These are phyloP conservation scores for Anguilla pacifica DNA, from an alignment of 2,797 vertebrate species.

Conservation along the genomic window DNA sequence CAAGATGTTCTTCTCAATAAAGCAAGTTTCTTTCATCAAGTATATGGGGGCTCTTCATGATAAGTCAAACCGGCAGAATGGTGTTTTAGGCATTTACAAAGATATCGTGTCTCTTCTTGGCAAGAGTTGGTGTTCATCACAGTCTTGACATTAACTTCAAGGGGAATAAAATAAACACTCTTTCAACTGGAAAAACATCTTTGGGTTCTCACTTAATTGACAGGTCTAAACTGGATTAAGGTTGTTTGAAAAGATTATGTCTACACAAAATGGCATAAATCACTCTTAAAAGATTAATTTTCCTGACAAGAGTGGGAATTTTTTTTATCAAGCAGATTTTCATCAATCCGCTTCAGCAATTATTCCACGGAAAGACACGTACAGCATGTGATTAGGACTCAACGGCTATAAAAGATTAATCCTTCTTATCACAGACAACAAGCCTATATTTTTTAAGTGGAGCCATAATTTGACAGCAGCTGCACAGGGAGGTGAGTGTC, in stretches of 20 bases:
- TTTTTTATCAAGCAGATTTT: neutral
- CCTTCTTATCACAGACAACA: neutral
- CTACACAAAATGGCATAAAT: neutral
- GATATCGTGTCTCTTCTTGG: neutral
- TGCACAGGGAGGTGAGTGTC: neutral
- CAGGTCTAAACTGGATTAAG: conserved; percentile 14
- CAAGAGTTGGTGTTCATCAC: neutral
- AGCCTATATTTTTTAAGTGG: neutral
- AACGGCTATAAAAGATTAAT: neutral
- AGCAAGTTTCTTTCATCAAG: neutral
- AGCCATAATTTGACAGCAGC: neutral
- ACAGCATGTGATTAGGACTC: neutral
- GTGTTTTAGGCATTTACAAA: conserved; percentile 1
- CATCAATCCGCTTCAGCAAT: neutral
- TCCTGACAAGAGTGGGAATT: neutral
- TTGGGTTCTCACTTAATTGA: neutral
- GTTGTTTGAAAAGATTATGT: neutral
- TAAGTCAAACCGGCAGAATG: neutral
- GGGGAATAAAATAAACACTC: conserved; percentile 16
- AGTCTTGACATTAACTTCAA: neutral
- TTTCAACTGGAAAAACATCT: neutral
- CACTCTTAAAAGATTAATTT: conserved; percentile 6
- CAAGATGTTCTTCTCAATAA: neutral
- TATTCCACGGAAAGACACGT: neutral
- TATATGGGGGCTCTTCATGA: neutral